A percentile compares a stretch with the other conserved stretches of the same genome.
phyloP scores from a whole-genome alignment of 1,140 invertebrate genomes.

The Megathymus violae region DNA sequence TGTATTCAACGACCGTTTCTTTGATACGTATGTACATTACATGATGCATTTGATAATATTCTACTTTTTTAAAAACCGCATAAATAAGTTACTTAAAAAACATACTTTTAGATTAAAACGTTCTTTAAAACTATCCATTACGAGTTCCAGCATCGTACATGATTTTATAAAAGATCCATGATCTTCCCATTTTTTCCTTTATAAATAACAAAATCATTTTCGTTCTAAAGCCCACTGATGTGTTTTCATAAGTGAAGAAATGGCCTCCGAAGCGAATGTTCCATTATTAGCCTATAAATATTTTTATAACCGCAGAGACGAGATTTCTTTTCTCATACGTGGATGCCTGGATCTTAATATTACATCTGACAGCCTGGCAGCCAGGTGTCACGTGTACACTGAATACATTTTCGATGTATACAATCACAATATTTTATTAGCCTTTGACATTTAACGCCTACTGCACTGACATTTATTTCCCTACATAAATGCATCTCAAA shows the following conservation, averaged over 20 bases:
- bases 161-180: not conserved
- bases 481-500: too few relatives aligned
- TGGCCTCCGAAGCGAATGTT: slow-evolving; percentile 32
- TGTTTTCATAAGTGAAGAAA: slow-evolving; percentile 20
- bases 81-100: too few relatives aligned
- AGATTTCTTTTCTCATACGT: slow-evolving; percentile 34
- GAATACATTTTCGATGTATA: slow-evolving; percentile 1
- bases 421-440: not conserved
- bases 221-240: not conserved
- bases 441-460: not conserved
- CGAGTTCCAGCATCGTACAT: not conserved
- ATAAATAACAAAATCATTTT: not conserved
- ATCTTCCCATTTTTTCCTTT: not conserved
- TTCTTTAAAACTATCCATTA: not conserved
- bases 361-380: not conserved
- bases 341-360: slow-evolving; percentile 13
- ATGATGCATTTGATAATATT: too few relatives aligned
- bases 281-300: slow-evolving; percentile 42
- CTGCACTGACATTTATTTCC: too few relatives aligned
- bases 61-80: too few relatives aligned
- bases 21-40: too few relatives aligned
- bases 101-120: not conserved
- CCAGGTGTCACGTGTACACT: slow-evolving; percentile 9
- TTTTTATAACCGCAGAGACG: slow-evolving; percentile 34
- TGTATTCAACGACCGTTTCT: too few relatives aligned